These are phyloP conservation scores for Ceratosolen solmsi DNA, from an alignment of 1,140 invertebrate genomes.

Conservation along the genomic window DNA sequence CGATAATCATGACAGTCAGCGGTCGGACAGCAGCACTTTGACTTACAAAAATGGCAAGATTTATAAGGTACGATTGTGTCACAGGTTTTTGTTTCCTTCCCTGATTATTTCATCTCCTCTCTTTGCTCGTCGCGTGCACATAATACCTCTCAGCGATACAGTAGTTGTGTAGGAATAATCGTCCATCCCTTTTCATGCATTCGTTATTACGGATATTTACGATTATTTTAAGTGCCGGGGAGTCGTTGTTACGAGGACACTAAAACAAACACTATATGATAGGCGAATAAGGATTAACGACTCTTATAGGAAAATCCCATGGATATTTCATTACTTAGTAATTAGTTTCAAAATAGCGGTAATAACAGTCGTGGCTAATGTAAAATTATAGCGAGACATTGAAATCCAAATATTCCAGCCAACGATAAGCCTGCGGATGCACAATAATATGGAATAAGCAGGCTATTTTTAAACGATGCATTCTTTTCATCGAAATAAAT, in stretches of 20 bases:
- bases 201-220: conserved; percentile 15
- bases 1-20: conserved; percentile 80
- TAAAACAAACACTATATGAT: conserved; percentile 5
- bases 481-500: not conserved
- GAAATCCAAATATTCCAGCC: not conserved
- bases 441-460: not conserved
- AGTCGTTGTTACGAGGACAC: not conserved
- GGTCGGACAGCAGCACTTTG: conserved; percentile 70
- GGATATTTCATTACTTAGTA: conserved; percentile 1
- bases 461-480: not conserved
- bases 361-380: not conserved
- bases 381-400: not conserved
- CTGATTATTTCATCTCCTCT: not conserved
- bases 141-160: no score
- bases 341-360: conserved; percentile 1
- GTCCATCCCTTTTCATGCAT: not conserved
- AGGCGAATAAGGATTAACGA: not conserved
- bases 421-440: not conserved
- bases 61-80: conserved; percentile 73
- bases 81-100: not conserved
- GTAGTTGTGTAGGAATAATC: not conserved
- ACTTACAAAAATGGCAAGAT: conserved; percentile 76
- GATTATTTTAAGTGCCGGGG: not conserved
- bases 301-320: not conserved
- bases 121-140: no score